Conservation (phyloP, 1,140 invertebrate species). For the Geopemphigus sp. region DNA sequence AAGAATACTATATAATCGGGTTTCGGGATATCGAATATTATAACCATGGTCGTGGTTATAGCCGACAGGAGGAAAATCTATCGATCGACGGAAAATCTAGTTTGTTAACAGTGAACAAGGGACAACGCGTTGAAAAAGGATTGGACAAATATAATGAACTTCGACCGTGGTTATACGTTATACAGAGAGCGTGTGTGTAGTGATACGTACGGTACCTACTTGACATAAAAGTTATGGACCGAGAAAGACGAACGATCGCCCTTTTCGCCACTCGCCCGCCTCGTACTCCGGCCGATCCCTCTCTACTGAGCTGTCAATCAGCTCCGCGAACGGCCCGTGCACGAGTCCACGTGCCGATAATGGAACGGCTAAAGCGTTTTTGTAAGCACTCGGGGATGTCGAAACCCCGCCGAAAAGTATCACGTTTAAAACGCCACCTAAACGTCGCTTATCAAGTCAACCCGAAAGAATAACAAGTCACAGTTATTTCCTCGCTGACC, state of each 20-base stretch:
- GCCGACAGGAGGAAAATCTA: too few relatives aligned
- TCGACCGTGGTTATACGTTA: constrained; percentile 3
- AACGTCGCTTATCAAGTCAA: constrained; percentile 46
- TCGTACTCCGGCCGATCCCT: constrained; percentile 23
- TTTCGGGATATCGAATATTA: too few relatives aligned
- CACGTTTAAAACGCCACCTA: constrained; percentile 47
- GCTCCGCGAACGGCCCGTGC: neutral
- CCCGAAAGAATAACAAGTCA: constrained; percentile 47
- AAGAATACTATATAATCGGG: too few relatives aligned
- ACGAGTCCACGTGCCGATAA: constrained; percentile 51
- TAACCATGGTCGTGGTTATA: too few relatives aligned
- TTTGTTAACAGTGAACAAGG: neutral
- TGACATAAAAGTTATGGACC: constrained; percentile 35
- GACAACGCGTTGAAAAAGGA: neutral
- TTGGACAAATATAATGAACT: constrained; percentile 1
- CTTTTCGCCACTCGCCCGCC: neutral
- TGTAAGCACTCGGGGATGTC: constrained; percentile 42
- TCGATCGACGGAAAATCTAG: neutral
- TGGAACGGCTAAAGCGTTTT: constrained; percentile 49
- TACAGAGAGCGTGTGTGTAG: too few relatives aligned
- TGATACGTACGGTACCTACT: constrained; percentile 1
- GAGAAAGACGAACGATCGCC: constrained; percentile 36
- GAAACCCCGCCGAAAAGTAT: constrained; percentile 28
- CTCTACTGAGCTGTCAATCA: constrained; percentile 45
- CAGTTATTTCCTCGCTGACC: constrained; percentile 46